Evolutionary conservation across 2,797 vertebrate species (phyloP), one percentile per base, ranked within the genome.

Genomic region (Phaenicophaeus curvirostris): DNA sequence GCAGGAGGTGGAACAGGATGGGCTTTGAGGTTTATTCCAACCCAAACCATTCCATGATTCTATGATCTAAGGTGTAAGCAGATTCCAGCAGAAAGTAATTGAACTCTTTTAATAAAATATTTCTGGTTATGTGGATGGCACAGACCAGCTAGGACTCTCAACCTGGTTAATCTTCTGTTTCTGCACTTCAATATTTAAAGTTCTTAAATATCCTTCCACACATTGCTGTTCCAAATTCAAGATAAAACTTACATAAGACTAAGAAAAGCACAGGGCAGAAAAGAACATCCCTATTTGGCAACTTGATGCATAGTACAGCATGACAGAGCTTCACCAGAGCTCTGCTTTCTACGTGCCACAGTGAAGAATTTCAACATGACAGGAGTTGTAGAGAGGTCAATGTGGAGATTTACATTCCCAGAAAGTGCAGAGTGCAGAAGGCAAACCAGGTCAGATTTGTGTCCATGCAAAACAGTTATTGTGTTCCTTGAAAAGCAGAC

Each of bases 391-490:
- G 75, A 35, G 78, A 73, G 25, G 42, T 57, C 48, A 15, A 13
- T 3, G 17, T 12, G 41, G 33, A 72, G 58, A 53, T 67, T 62
- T 21, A 15, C 23, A 24, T 21, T 50, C 30, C 41, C 65, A 51
- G 71, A 61, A 42, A 21, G 8, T 1, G 1, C 12, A 2, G 30
- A 41, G 44, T 31, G 30, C 51, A 85, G 33, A 83, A 79, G 44
- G 58, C 31, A 87, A 91, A 67, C 7, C 19, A 15, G 63, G 77
- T 42, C 58, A 74, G 59, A 66, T n/a, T 11, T 7, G 8, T 20
- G 14, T 14, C 0, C 0, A 13, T 61, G 31, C 8, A 68, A 55
- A 68, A 1, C 35, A 44, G 20, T 24, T 58, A 24, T 21, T 30
- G 27, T 73, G n/a, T 24, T 57, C 41, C 65, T 44, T 42, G n/a